These are phyloP conservation scores for Stratiomys singularior DNA, from an alignment of 2,888 invertebrate genomes.

Conservation along the genomic window DNA sequence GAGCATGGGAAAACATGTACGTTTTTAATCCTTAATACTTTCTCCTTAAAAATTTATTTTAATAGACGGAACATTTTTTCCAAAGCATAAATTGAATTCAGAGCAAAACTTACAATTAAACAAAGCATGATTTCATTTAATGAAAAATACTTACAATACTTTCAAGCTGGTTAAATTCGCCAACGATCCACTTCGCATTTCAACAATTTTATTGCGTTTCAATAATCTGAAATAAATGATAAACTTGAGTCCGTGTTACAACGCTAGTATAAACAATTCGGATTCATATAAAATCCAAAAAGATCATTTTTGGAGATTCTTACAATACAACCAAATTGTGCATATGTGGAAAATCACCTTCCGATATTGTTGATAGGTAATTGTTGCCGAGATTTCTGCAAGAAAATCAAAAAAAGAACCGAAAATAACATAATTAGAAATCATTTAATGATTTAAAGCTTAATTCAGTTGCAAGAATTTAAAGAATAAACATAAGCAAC, in stretches of 20 bases:
- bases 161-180: slow-evolving; percentile 79
- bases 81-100: too few species aligned
- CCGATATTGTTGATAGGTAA: slow-evolving; percentile 74
- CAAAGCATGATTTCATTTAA: not conserved
- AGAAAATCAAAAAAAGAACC: not conserved
- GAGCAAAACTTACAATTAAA: not conserved
- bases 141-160: slow-evolving; percentile 80
- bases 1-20: too few species aligned
- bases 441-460: too few species aligned
- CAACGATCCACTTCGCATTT: slow-evolving; percentile 83
- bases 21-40: too few species aligned
- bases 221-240: slow-evolving; percentile 75
- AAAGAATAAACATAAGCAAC: too few species aligned
- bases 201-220: slow-evolving; percentile 84
- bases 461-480: too few species aligned
- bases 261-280: slow-evolving; percentile 7
- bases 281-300: slow-evolving; percentile 25
- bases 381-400: slow-evolving; percentile 82
- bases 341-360: slow-evolving; percentile 77
- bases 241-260: slow-evolving; percentile 37
- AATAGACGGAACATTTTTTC: too few species aligned
- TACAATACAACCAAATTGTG: slow-evolving; percentile 81
- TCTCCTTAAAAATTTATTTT: too few species aligned
- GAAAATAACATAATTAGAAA: too few species aligned
- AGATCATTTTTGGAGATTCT: slow-evolving; percentile 65